A percentile compares a stretch with the other conserved stretches of the same genome.
phyloP scores from a whole-genome alignment of 2,113 vertebrate species.

The Lophura nycthemera region DNA sequence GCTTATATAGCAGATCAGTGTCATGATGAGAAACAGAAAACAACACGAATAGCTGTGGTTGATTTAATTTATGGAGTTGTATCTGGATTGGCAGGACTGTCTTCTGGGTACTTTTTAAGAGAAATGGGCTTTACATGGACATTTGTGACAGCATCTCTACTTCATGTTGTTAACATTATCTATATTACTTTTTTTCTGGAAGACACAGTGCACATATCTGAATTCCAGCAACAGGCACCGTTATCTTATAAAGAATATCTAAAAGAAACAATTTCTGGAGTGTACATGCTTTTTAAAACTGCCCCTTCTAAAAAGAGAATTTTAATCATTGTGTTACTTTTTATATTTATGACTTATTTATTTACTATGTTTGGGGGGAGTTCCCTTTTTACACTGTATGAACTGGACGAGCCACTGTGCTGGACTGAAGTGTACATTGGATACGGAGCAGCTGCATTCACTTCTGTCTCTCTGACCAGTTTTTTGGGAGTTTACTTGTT shows the following conservation, averaged over 20 bases:
- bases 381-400: constrained; percentile 86
- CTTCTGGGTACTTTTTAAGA: constrained; percentile 90
- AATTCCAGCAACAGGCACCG: constrained; percentile 33
- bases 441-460: constrained; percentile 88
- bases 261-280: constrained; percentile 75
- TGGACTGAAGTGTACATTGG: constrained; percentile 93
- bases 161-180: constrained; percentile 79
- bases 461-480: constrained; percentile 84
- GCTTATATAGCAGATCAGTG: constrained; percentile 90
- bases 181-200: constrained; percentile 88
- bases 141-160: constrained; percentile 78
- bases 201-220: constrained; percentile 76
- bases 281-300: constrained; percentile 84
- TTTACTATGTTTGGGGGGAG: constrained; percentile 80
- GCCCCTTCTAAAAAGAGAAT: constrained; percentile 67
- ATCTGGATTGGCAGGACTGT: constrained; percentile 85
- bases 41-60: constrained; percentile 87
- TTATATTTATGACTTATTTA: constrained; percentile 80
- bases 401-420: constrained; percentile 91
- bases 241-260: constrained; percentile 66
- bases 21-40: constrained; percentile 84
- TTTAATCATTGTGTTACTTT: constrained; percentile 81
- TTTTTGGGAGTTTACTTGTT: constrained; percentile 87
- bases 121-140: constrained; percentile 89
- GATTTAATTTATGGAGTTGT: constrained; percentile 91